Evolutionary conservation across 2,113 vertebrate species (phyloP), one percentile per base, ranked within the genome.

Genomic region (Mormoops blainvillei): DNA sequence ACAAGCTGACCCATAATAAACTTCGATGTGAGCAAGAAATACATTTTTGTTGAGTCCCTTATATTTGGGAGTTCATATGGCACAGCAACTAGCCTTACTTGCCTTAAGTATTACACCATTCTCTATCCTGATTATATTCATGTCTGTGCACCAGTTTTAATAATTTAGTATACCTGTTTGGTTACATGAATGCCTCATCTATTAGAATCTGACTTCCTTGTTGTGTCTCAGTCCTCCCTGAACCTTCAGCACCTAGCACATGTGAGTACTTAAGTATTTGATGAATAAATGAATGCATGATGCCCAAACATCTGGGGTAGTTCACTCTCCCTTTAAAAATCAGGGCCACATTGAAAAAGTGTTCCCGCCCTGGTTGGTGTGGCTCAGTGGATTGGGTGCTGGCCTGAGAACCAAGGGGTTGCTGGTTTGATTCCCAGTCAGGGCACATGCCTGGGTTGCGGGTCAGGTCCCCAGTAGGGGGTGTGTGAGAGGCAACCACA

Each of bases 181-280:
- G 86, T 85, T 90, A 92, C 20, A 58, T n/a, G 33, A 85, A 92
- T 81, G 56, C 81, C 19, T 85, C 33, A 45, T 80, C 33, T 81
- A 65, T 91, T 91, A 94, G 28, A 95, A 58, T 71, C 67, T 70
- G 88, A 88, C 45, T 94, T 93, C n/a, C 73, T 80, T 70, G 68
- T 74, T 84, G 19, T n/a, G 26, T 48, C n/a, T 96, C 87, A 92
- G 81, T 84, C 50, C 31, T 94, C n/a, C 90, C 63, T 76, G 76
- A 85, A 76, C 48, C 54, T 87, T 94, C 31, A 91, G 41, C 48
- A 92, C 38, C 43, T 94, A 84, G 10, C 73, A 89, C 31, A 45
- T 56, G 7, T 11, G 91, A 81, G 22, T 70, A 68, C 31, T 87
- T 84, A 95, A 89, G 41, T 76, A 28, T 76, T 95, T 48, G 24